Conservation (phyloP, 2,888 invertebrate genomes). For the Cecidostiba fungosa region DNA sequence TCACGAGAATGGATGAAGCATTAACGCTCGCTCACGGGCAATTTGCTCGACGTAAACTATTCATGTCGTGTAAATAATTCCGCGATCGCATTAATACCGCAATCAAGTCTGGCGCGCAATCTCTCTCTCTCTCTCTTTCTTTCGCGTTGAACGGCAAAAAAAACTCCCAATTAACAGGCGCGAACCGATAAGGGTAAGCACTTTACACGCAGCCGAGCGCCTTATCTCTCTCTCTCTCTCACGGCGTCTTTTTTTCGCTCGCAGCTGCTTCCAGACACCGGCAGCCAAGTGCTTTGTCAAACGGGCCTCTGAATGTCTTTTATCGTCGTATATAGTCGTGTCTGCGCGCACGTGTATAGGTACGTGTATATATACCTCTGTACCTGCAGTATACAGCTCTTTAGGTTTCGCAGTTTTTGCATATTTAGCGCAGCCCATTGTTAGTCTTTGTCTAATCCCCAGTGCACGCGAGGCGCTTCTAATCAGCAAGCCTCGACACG, state of each 20-base stretch:
- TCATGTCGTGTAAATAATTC: background rate
- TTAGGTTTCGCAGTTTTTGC: constrained; percentile 49
- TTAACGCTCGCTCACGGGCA: no score
- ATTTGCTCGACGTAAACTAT: no score
- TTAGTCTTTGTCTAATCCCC: constrained; percentile 73
- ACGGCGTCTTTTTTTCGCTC: constrained; percentile 4
- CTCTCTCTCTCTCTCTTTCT: background rate
- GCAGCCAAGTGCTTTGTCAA: constrained; percentile 45
- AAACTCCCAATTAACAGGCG: background rate
- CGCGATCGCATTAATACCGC: background rate
- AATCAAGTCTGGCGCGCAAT: background rate
- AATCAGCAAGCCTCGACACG: constrained; percentile 76
- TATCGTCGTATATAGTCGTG: constrained; percentile 18
- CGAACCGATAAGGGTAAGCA: background rate
- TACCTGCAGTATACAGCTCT: background rate
- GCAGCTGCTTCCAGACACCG: background rate
- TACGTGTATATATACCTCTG: background rate
- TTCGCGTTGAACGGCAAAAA: background rate
- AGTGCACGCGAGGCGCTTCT: constrained; percentile 74
- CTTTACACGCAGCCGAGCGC: background rate
- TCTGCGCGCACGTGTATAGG: no score
- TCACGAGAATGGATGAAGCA: no score
- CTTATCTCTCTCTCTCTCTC: background rate
- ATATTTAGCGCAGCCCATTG: constrained; percentile 59
- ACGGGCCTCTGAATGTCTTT: constrained; percentile 15